Evolutionary conservation across 2,797 vertebrate species (phyloP).

Genomic region (Takifugu ocellatus): DNA sequence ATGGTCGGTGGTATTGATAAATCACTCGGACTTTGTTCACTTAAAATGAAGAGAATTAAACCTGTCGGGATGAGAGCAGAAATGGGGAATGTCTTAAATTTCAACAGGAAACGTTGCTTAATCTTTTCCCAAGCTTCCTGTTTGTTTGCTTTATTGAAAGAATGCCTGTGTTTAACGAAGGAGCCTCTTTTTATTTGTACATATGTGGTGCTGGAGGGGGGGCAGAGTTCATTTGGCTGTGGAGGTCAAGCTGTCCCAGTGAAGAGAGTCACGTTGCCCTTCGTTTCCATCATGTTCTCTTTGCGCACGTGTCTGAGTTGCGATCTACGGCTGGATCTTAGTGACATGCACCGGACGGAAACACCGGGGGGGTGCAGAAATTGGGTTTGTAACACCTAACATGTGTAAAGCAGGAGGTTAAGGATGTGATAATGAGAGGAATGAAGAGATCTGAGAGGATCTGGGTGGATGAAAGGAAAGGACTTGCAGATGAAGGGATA

Average conservation of each 20-base stretch:
- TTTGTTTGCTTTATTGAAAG: slow-evolving; percentile 28
- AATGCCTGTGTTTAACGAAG: slow-evolving; percentile 22
- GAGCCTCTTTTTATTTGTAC: slow-evolving; percentile 31
- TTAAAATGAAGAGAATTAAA: no score
- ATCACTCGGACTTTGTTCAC: no score
- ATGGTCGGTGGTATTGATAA: no score
- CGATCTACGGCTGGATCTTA: slow-evolving; percentile 31
- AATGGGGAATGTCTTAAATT: neutral
- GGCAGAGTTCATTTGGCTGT: neutral
- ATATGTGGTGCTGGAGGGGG: neutral
- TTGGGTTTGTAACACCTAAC: no score
- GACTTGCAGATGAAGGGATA: slow-evolving; percentile 23
- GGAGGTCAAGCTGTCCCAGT: slow-evolving; percentile 31
- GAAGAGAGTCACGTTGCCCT: slow-evolving; percentile 17
- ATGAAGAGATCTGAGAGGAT: slow-evolving; percentile 10
- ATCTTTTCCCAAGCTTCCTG: slow-evolving; percentile 18
- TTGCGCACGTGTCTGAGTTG: slow-evolving; percentile 25
- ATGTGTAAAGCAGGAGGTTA: slow-evolving; percentile 1
- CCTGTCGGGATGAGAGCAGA: neutral
- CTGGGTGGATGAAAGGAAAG: slow-evolving; percentile 38
- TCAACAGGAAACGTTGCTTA: slow-evolving; percentile 22
- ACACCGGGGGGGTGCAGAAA: slow-evolving; percentile 6
- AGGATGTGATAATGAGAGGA: slow-evolving; percentile 16
- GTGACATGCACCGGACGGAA: slow-evolving; percentile 27
- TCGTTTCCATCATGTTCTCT: neutral